phyloP scores from a whole-genome alignment of 2,797 vertebrate genomes.

The Perodicticus potto region DNA sequence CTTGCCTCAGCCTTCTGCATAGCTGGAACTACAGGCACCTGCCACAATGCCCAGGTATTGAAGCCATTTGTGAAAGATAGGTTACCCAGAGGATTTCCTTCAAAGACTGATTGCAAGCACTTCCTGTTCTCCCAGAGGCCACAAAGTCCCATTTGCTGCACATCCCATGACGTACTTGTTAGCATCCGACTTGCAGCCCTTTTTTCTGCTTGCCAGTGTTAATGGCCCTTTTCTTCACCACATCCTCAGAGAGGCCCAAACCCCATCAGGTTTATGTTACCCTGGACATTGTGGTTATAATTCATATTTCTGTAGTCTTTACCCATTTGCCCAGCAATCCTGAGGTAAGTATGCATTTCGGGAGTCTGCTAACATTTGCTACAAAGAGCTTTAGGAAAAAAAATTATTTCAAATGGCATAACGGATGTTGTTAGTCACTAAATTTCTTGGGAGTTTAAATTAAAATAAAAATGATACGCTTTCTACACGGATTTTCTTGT shows the following conservation, averaged over 20 bases:
- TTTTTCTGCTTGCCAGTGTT: constrained; percentile 46
- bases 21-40: no score
- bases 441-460: constrained; percentile 83
- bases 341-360: constrained; percentile 71
- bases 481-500: constrained; percentile 81
- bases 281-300: constrained; percentile 63
- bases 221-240: constrained; percentile 62
- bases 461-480: constrained; percentile 82
- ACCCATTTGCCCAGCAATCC: constrained; percentile 70
- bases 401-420: constrained; percentile 75
- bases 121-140: neutral
- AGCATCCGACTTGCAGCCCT: neutral
- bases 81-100: neutral
- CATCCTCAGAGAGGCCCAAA: constrained; percentile 65
- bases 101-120: neutral
- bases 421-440: constrained; percentile 81
- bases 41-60: no score
- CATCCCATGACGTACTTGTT: neutral
- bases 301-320: constrained; percentile 39
- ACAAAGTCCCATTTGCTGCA: neutral
- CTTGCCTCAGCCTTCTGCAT: no score
- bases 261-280: constrained; percentile 67
- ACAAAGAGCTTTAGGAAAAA: constrained; percentile 72
- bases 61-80: constrained; percentile 13
- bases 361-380: constrained; percentile 76